Percentiles rank a stretch among this genome's conserved stretches.
Evolutionary conservation across 2,888 invertebrate species (phyloP).

Genomic region (Acanthosoma haemorrhoidale): DNA sequence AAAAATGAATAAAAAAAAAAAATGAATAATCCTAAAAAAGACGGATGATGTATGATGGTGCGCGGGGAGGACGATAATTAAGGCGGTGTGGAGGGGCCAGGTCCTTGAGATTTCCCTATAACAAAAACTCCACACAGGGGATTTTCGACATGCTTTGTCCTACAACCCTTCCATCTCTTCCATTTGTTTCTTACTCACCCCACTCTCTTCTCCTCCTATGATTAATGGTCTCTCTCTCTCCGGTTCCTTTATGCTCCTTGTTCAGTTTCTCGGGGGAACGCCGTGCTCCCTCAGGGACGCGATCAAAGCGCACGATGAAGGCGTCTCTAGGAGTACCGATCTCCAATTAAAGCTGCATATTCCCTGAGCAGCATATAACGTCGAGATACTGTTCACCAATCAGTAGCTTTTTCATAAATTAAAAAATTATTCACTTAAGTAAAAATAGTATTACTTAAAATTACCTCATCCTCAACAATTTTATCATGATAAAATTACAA

Average conservation of each 20-base stretch:
- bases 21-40: neutral
- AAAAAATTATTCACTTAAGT: too few species aligned
- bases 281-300: neutral
- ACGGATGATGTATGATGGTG: slow-evolving; percentile 26
- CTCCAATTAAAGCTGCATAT: too few species aligned
- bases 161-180: slow-evolving; percentile 19
- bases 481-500: too few species aligned
- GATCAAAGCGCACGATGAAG: too few species aligned
- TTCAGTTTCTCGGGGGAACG: too few species aligned
- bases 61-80: slow-evolving; percentile 18
- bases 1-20: neutral
- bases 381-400: too few species aligned
- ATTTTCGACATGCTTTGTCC: slow-evolving; percentile 30
- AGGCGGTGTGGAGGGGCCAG: neutral
- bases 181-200: slow-evolving; percentile 25
- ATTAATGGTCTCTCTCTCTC: slow-evolving; percentile 6
- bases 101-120: slow-evolving; percentile 28
- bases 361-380: too few species aligned
- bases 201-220: too few species aligned
- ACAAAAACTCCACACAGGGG: slow-evolving; percentile 21
- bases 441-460: too few species aligned
- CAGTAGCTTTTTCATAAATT: too few species aligned
- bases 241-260: slow-evolving; percentile 1
- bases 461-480: too few species aligned
- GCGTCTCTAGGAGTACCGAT: too few species aligned